Evolutionary conservation across 2,888 invertebrate species (phyloP).

Genomic region (Patella ulyssiponensis): DNA sequence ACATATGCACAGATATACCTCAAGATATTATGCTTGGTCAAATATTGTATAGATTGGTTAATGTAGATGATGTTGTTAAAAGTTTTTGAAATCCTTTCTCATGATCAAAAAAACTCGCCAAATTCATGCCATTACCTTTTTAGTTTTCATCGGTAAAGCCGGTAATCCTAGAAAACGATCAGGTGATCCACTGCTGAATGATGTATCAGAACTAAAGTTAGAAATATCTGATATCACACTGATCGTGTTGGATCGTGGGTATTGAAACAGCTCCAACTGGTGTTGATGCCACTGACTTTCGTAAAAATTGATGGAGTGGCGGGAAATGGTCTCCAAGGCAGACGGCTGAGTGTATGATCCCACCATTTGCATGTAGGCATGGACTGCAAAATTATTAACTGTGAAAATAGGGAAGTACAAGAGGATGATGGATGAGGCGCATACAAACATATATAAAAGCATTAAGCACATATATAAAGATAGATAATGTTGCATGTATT

Average conservation of each 20-base stretch:
- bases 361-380: constrained; percentile 97
- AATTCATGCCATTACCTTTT: constrained; percentile 45
- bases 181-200: constrained; percentile 52
- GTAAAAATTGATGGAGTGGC: constrained; percentile 83
- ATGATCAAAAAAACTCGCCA: background rate
- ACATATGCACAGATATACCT: too few species aligned
- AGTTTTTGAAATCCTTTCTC: too few species aligned
- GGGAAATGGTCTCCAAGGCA: constrained; percentile 85
- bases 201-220: constrained; percentile 49
- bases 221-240: constrained; percentile 67
- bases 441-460: background rate
- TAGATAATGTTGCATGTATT: too few species aligned
- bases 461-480: background rate
- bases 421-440: background rate
- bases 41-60: too few species aligned
- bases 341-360: constrained; percentile 83
- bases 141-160: constrained; percentile 55
- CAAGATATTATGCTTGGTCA: too few species aligned
- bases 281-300: constrained; percentile 77
- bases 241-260: constrained; percentile 68
- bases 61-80: too few species aligned
- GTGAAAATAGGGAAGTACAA: constrained; percentile 3
- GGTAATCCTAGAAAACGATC: constrained; percentile 50
- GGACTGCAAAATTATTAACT: constrained; percentile 75
- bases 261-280: constrained; percentile 67